Conservation (phyloP, 2,888 invertebrate species). For the Andrena haemorrhoa region DNA sequence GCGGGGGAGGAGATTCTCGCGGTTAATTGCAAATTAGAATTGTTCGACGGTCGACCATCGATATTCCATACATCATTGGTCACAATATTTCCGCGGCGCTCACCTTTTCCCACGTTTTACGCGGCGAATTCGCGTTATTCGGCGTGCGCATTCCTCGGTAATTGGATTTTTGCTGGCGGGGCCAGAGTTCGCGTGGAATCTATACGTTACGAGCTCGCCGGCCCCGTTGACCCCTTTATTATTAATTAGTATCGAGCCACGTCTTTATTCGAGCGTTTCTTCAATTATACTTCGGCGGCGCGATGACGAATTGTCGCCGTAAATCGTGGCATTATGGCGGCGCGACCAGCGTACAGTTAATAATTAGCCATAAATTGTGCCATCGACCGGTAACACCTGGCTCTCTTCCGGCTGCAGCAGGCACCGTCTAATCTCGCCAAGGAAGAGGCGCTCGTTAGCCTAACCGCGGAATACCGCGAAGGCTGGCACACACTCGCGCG, state of each 20-base stretch:
- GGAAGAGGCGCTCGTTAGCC: constrained; percentile 35
- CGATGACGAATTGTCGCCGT: constrained; percentile 60
- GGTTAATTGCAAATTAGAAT: constrained; percentile 32
- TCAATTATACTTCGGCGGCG: constrained; percentile 48
- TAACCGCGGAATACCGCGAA: constrained; percentile 11
- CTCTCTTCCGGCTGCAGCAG: constrained; percentile 22
- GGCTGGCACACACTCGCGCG: background rate
- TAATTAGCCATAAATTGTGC: constrained; percentile 68
- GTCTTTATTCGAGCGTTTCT: constrained; percentile 60
- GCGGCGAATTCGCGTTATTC: constrained; percentile 6
- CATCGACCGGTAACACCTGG: constrained; percentile 25
- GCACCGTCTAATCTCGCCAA: background rate
- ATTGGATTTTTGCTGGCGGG: constrained; percentile 57
- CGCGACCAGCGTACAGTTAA: constrained; percentile 44
- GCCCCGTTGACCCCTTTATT: constrained; percentile 52
- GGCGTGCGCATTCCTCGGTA: constrained; percentile 47
- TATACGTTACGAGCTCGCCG: constrained; percentile 54
- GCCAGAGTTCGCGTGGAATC: constrained; percentile 52
- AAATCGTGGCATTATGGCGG: constrained; percentile 55
- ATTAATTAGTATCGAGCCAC: constrained; percentile 65
- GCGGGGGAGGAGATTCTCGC: background rate
- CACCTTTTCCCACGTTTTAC: background rate
- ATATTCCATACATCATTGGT: constrained; percentile 16
- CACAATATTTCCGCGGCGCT: constrained; percentile 28
- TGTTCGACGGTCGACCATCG: constrained; percentile 5